Percentiles rank a stretch among this genome's conserved stretches.
phyloP scores from a whole-genome alignment of 2,113 vertebrate species.

The Psittacus erithacus region DNA sequence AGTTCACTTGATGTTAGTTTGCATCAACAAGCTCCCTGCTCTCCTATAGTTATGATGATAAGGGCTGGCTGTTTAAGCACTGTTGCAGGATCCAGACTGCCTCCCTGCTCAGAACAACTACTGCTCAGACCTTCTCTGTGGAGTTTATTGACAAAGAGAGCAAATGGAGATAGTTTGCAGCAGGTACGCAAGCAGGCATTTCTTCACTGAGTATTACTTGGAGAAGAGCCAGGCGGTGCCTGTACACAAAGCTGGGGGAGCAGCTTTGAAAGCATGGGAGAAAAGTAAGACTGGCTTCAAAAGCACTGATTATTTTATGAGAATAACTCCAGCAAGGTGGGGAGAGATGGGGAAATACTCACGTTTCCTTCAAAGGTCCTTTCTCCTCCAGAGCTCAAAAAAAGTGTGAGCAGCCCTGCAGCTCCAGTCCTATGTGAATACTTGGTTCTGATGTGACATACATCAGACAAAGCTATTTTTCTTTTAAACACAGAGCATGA shows the following conservation, averaged over 20 bases:
- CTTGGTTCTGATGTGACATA: neutral
- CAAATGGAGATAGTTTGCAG: conserved; percentile 32
- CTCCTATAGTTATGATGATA: neutral
- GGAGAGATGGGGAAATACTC: neutral
- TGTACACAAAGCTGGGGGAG: neutral
- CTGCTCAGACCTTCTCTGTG: conserved; percentile 29
- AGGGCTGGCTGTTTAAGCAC: neutral
- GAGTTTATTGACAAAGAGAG: conserved; percentile 50
- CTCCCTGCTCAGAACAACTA: conserved; percentile 38
- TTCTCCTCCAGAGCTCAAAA: neutral
- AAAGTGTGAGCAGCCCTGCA: neutral
- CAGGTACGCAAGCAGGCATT: neutral
- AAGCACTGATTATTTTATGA: neutral
- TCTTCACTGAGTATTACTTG: neutral
- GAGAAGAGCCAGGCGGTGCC: neutral
- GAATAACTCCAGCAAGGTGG: neutral
- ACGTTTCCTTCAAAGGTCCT: neutral
- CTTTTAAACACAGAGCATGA: neutral
- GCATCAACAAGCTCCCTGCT: conserved; percentile 14
- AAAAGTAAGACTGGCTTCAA: conserved; percentile 7
- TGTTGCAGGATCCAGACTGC: neutral
- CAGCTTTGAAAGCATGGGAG: neutral
- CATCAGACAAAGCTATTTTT: neutral
- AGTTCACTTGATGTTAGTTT: conserved; percentile 12
- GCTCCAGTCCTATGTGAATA: neutral